Percentiles rank a stretch among this genome's conserved stretches.
phyloP scores from a whole-genome alignment of 2,888 invertebrate genomes.

The Coenonympha arcania region DNA sequence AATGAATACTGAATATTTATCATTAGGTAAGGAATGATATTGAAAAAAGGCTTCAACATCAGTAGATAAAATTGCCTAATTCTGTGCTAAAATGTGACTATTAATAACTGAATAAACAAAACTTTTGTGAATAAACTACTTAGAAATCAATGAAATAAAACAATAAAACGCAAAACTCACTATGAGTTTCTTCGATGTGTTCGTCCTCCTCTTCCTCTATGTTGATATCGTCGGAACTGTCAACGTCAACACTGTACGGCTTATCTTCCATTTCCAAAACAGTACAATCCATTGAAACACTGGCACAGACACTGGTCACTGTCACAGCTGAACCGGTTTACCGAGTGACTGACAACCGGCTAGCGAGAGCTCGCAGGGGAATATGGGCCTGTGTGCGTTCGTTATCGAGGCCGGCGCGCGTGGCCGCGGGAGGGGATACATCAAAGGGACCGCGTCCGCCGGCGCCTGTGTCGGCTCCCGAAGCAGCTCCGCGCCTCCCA shows the following conservation, averaged over 20 bases:
- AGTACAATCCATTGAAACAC: slow-evolving; percentile 56
- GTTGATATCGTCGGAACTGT: slow-evolving; percentile 70
- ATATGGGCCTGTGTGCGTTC: slow-evolving; percentile 70
- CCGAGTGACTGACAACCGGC: slow-evolving; percentile 67
- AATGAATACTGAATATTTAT: no score
- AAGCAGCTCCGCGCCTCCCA: slow-evolving; percentile 67
- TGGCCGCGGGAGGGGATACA: slow-evolving; percentile 47
- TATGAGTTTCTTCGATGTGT: slow-evolving; percentile 60
- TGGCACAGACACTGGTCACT: slow-evolving; percentile 56
- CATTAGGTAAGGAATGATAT: no score
- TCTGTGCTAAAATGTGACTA: no score
- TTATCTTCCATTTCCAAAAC: slow-evolving; percentile 69
- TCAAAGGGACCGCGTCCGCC: slow-evolving; percentile 64
- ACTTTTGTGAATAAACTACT: neutral
- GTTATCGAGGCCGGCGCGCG: slow-evolving; percentile 58
- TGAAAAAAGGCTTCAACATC: no score
- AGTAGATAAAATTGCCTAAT: no score
- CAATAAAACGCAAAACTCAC: slow-evolving; percentile 41
- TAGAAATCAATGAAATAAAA: neutral
- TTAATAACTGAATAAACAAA: no score
- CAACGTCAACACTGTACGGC: slow-evolving; percentile 69
- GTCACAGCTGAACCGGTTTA: slow-evolving; percentile 67
- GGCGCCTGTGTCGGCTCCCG: slow-evolving; percentile 69
- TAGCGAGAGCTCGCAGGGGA: slow-evolving; percentile 68
- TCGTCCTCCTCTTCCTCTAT: slow-evolving; percentile 66